Percentiles rank a stretch among this genome's conserved stretches.
These are phyloP conservation scores for Recurvirostra avosetta DNA, from an alignment of 2,113 vertebrate species.

Conservation along the genomic window DNA sequence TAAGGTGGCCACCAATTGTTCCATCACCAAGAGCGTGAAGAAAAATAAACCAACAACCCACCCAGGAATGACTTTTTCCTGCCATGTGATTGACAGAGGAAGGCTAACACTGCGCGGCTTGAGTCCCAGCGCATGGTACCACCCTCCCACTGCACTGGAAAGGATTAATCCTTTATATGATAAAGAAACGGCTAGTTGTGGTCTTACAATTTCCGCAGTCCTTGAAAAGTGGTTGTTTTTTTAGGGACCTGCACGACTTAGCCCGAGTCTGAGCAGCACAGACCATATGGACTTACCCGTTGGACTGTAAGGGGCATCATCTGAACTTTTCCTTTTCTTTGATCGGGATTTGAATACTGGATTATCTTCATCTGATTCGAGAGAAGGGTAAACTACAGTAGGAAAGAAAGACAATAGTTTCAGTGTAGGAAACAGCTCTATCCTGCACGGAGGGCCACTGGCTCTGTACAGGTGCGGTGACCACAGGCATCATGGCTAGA, in stretches of 20 bases:
- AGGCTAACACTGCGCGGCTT: neutral
- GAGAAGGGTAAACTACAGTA: slow-evolving; percentile 89
- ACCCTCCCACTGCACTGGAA: neutral
- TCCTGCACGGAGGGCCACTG: neutral
- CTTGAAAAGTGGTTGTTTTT: neutral
- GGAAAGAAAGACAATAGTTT: neutral
- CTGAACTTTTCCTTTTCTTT: slow-evolving; percentile 97
- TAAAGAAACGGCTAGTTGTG: neutral
- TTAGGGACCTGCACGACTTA: neutral
- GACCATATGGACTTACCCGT: slow-evolving; percentile 78
- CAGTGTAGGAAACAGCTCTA: neutral
- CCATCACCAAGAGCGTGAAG: neutral
- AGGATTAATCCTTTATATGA: neutral
- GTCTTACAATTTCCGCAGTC: neutral
- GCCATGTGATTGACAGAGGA: neutral
- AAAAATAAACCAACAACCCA: neutral
- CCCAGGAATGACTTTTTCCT: neutral
- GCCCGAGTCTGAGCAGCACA: neutral
- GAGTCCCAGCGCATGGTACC: rapidly evolving
- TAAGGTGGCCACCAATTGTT: neutral
- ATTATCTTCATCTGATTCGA: slow-evolving; percentile 98
- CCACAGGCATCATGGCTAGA: neutral
- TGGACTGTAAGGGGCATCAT: slow-evolving; percentile 96
- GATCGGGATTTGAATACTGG: slow-evolving; percentile 98
- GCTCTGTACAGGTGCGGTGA: neutral